phyloP scores from a whole-genome alignment of 2,888 invertebrate species.

The Polietes domitor region DNA sequence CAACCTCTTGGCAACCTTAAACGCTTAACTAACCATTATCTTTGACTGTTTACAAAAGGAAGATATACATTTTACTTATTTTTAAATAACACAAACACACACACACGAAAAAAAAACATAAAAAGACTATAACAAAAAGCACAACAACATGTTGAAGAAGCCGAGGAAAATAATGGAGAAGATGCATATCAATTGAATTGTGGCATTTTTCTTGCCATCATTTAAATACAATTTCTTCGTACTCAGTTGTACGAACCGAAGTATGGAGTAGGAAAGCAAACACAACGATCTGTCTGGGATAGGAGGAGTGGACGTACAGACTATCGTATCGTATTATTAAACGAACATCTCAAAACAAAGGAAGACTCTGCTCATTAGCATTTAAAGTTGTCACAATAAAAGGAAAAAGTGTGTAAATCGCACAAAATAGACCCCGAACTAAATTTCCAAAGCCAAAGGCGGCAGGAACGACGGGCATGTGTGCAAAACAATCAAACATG shows the following conservation, averaged over 20 bases:
- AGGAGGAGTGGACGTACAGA: not conserved
- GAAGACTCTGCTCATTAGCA: slow-evolving; percentile 58
- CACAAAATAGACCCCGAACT: slow-evolving; percentile 47
- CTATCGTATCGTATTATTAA: not conserved
- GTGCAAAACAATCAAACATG: not conserved
- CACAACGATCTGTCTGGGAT: not conserved
- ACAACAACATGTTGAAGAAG: slow-evolving; percentile 9
- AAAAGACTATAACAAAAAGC: slow-evolving; percentile 28
- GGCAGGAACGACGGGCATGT: not conserved
- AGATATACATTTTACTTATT: slow-evolving; percentile 33
- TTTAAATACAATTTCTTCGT: slow-evolving; percentile 55
- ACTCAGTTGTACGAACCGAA: not conserved
- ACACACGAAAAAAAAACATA: not conserved
- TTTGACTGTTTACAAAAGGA: slow-evolving; percentile 43
- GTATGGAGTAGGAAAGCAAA: slow-evolving; percentile 2
- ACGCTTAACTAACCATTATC: slow-evolving; percentile 55
- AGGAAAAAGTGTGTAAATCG: slow-evolving; percentile 65
- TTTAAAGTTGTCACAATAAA: slow-evolving; percentile 61
- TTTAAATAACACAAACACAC: slow-evolving; percentile 18
- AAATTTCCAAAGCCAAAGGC: not conserved
- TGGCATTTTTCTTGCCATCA: slow-evolving; percentile 58
- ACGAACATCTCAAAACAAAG: slow-evolving; percentile 45
- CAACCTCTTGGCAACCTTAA: not conserved
- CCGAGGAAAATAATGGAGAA: slow-evolving; percentile 42
- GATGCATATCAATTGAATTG: slow-evolving; percentile 64